Conservation (phyloP, 1,140 invertebrate genomes). For the Brachionus koreanus region DNA sequence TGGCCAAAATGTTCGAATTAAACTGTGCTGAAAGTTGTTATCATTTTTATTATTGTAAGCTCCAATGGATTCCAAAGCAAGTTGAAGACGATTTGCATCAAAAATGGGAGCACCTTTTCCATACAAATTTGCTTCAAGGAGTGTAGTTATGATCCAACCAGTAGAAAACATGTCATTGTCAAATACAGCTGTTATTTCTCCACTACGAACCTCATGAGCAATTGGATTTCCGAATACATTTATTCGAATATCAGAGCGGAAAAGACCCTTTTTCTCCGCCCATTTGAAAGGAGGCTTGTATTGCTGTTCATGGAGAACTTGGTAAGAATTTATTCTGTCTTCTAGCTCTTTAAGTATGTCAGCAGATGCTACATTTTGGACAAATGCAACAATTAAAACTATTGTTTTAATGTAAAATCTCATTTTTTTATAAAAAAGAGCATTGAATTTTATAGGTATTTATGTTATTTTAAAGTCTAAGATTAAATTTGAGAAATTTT, state of each 20-base stretch:
- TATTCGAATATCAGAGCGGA: conserved; percentile 48
- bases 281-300: conserved; percentile 47
- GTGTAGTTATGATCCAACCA: conserved; percentile 48
- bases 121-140: conserved; percentile 48
- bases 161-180: conserved; percentile 53
- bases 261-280: conserved; percentile 48
- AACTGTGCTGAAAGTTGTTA: conserved; percentile 47
- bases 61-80: conserved; percentile 49
- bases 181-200: conserved; percentile 47
- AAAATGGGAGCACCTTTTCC: conserved; percentile 46
- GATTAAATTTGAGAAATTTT: background rate
- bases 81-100: conserved; percentile 45
- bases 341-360: background rate
- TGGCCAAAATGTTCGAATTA: conserved; percentile 52
- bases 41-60: conserved; percentile 49
- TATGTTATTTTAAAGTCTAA: background rate
- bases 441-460: background rate
- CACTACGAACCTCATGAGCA: conserved; percentile 44
- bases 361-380: background rate
- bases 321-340: conserved; percentile 34
- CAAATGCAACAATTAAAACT: background rate
- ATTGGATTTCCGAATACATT: conserved; percentile 48
- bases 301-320: conserved; percentile 46
- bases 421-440: background rate
- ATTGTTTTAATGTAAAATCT: background rate